phyloP scores from a whole-genome alignment of 2,888 invertebrate species.

The Gryllus longicercus region DNA sequence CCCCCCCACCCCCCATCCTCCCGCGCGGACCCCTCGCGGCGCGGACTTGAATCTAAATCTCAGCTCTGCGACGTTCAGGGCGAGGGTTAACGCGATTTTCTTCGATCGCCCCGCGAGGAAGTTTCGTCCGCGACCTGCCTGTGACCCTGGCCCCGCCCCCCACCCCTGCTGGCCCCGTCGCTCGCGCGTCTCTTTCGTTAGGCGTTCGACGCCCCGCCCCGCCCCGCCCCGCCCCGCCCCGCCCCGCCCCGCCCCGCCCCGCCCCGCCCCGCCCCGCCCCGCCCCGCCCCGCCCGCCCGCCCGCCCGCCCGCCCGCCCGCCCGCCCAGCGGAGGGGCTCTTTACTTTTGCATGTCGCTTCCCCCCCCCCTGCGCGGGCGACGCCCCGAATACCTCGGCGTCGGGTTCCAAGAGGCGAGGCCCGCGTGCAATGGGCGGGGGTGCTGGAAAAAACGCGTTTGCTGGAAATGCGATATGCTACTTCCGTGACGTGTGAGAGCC shows the following conservation, averaged over 20 bases:
- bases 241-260: neutral
- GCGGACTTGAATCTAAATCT: neutral
- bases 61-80: conserved; percentile 4
- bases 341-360: neutral
- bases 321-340: neutral
- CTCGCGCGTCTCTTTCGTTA: neutral
- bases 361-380: neutral
- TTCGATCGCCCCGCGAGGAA: conserved; percentile 7
- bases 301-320: neutral
- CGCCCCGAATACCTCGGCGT: too few species aligned
- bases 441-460: too few species aligned
- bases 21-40: too few species aligned
- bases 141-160: neutral
- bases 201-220: neutral
- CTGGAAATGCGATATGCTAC: too few species aligned
- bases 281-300: neutral
- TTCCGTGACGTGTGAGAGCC: too few species aligned
- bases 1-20: too few species aligned
- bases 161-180: neutral
- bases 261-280: neutral
- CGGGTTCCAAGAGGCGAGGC: too few species aligned
- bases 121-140: neutral
- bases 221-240: neutral
- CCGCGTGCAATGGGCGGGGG: too few species aligned
- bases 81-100: conserved; percentile 5